Evolutionary conservation across 2,797 vertebrate genomes (phyloP), one percentile per base, ranked within the genome.

Genomic region (Brachyrhaphis roseni): DNA sequence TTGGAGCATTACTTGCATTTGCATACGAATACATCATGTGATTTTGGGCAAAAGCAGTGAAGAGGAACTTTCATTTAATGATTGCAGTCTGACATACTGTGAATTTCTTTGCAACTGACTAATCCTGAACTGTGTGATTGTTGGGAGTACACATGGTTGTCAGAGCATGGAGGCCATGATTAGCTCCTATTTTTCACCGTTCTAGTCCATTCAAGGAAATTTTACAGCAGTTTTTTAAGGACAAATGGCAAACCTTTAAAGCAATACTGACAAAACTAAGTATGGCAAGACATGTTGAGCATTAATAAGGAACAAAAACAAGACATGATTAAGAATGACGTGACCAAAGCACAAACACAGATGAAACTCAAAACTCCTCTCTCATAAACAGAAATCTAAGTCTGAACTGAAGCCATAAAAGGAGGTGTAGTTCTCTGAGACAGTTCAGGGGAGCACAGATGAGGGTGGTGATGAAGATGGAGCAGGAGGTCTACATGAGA

Each of bases 1-100:
- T 66, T 64, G 71, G 59, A 75, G 80, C 82, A 82, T 68, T 83
- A 79, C 79, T 76, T 75, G 23, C 53, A 92, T 93, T 93, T 91
- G 86, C 91, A 94, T 92, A 83, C 78, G 92, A 92, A 94, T 80
- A 41, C 74, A 79, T 55, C 46, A 76, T 78, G 78, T 78, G 82
- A 77, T 89, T 89, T 85, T 91, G 82, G 78, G 78, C 87, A 81
- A 80, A 79, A 47, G 86, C 86, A 89, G 83, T 77, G 82, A 82
- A 89, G 87, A 80, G 87, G 88, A 93, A 90, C 90, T 83, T 85
- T 90, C 81, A 84, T 93, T 91, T 88, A 91, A 88, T 89, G 86
- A 88, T 87, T 89, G 80, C 79, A 74, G 82, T 86, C 89, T 90
- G 86, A 92, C 87, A 90, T 89, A 90, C 88, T 90, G 84, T 89